Evolutionary conservation across 2,888 invertebrate genomes (phyloP), one percentile per base, ranked within the genome.

Genomic region (Mythimna lalbum): DNA sequence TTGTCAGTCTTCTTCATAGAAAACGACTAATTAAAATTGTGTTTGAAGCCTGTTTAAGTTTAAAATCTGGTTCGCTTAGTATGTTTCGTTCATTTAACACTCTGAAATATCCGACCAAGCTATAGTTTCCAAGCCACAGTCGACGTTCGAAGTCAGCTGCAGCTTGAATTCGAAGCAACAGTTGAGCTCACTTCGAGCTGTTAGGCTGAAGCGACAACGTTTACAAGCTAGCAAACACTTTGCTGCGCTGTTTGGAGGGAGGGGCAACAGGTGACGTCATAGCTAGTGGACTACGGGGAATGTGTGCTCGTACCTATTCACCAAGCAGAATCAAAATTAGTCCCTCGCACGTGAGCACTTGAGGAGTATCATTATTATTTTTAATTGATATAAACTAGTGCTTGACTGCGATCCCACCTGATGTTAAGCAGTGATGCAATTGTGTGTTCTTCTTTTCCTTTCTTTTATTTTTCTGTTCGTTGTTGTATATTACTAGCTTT

Each of bases 81-180:
- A 47, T 10, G 14, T 39, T 7, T 17, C 7, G 14, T 19, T 50
- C 10, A 33, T n/a, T 10, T 3, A 27, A 10, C 19, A 21, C 5
- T 0, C 4, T 10, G 2, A 31, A 69, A 47, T 62, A n/a, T 19
- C 14, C 12, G 21, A 23, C 4, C 31, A 52, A 50, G 52, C 39
- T 65, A 7, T 63, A 43, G 43, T 36, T 56, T 14, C 7, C n/a
- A 49, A 76, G 53, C 59, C 43, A 14, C 53, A 52, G 17, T 14
- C 31, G 47, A 47, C 53, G 39, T 61, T 63, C n/a, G 63, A 55
- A 72, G 50, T 63, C 73, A 27, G 62, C 53, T 50, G 50, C 59
- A 66, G 59, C 60, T 63, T 53, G 63, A 49, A 76, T 61, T 57
- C 1, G 56, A 69, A 68, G 77, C 77, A 77, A 77, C 77, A 77